Base-by-base conservation (phyloP, 1,140 invertebrate species). In the Leptoteleia sp. region DNA sequence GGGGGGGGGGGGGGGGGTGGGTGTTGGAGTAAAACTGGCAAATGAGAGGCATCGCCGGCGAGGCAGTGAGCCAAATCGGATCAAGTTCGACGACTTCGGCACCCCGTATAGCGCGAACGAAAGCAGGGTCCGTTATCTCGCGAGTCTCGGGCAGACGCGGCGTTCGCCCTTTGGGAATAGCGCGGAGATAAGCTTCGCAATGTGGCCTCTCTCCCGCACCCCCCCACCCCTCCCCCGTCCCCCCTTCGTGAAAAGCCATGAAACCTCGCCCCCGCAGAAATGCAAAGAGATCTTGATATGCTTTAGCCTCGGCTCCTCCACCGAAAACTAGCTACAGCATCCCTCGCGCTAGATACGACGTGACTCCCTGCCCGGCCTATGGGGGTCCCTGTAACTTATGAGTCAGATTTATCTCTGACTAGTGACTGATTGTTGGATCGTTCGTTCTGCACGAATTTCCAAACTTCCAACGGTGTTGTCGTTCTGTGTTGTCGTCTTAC, bases 261-360 rank as follows among this genome's bases (percentile, higher is more conserved):
- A 64, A 70, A 73, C 68, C 75, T 70, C 81, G 55, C 75, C 78
- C 71, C 78, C 68, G 80, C 79, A 84, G 84, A 87, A 88, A 89
- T 86, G 87, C 84, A 87, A 89, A 88, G 82, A 88, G 85, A 89
- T 89, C 86, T 88, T 89, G 85, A 88, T 88, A 89, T 72, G 84
- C 84, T 80, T 83, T 83, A 85, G 79, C 81, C 40, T 59, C 37
- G 48, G 77, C 48, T 79, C 78, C 45, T 72, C 31, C 42, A 37
- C 38, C 11, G 31, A 71, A n/a, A 80, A 57, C 76, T 33, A 61
- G 38, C 67, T 48, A 67, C 76, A 80, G 71, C 70, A 76, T 76
- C 80, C 79, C 80, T 71, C 79, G 65, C 29, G 45, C 17, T 43
- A 68, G 79, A 77, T 73, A 77, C 64, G 50, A 64, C 79, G 55